A percentile compares a stretch with the other conserved stretches of the same genome.
Conservation (phyloP, 2,888 invertebrate species). For the Cephus pulcher region DNA sequence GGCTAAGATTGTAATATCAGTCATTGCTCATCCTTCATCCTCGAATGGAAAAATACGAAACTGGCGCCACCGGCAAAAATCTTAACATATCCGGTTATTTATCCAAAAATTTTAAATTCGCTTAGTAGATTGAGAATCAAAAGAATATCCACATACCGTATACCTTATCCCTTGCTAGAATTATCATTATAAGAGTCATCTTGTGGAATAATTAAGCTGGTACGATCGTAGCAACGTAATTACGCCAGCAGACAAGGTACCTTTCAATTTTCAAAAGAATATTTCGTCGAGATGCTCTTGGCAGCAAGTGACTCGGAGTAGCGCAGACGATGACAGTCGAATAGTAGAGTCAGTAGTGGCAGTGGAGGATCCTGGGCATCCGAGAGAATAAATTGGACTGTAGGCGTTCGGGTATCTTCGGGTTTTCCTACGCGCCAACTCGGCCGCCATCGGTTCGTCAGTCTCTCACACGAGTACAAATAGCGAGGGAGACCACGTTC, state of each 20-base stretch:
- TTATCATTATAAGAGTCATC: neutral
- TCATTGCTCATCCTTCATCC: neutral
- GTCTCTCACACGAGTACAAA: neutral
- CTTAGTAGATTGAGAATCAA: neutral
- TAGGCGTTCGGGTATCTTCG: neutral
- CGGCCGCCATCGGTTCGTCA: neutral
- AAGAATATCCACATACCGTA: neutral
- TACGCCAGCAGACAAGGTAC: neutral
- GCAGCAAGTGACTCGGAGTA: neutral
- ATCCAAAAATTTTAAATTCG: neutral
- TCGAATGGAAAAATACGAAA: neutral
- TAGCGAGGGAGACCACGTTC: neutral
- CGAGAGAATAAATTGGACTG: neutral
- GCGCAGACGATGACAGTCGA: neutral
- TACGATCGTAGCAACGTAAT: neutral
- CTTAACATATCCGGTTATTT: neutral
- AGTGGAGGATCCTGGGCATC: neutral
- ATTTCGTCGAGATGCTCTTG: neutral
- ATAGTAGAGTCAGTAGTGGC: neutral
- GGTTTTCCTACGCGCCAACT: neutral
- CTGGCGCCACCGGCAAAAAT: neutral
- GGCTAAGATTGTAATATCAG: neutral
- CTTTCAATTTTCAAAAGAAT: neutral
- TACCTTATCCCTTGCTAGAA: neutral
- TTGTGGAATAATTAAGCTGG: neutral